Percentiles rank a stretch among this genome's conserved stretches.
These are phyloP conservation scores for Cantharis nigra DNA, from an alignment of 2,888 invertebrate species.

Conservation along the genomic window DNA sequence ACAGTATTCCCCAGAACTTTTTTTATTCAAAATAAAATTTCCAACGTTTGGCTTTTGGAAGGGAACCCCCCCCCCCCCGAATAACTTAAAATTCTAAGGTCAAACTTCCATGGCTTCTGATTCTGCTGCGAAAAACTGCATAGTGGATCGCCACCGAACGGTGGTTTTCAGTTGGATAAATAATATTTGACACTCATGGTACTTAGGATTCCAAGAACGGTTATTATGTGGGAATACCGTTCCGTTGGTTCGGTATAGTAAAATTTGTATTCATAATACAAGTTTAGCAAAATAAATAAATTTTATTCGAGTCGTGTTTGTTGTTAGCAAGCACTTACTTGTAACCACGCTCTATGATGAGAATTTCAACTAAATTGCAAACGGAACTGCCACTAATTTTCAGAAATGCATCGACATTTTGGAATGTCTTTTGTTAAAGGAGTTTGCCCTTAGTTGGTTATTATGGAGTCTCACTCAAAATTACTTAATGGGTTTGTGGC, in stretches of 20 bases:
- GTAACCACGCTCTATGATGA: conserved; percentile 7
- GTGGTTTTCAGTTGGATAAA: conserved; percentile 13
- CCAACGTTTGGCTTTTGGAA: background rate
- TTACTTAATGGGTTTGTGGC: background rate
- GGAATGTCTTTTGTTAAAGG: conserved; percentile 39
- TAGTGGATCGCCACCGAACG: background rate
- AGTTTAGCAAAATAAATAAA: conserved; percentile 18
- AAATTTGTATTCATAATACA: conserved; percentile 36
- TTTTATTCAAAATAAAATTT: background rate
- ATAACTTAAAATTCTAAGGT: background rate
- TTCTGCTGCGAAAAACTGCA: background rate
- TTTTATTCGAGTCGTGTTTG: conserved; percentile 31
- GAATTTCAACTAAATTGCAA: conserved; percentile 33
- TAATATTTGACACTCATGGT: background rate
- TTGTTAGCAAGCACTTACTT: conserved; percentile 37
- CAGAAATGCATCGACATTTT: conserved; percentile 34
- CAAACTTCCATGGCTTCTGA: background rate
- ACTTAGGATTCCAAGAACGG: conserved; percentile 16
- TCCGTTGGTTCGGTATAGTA: conserved; percentile 14
- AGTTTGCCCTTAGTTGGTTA: conserved; percentile 28
- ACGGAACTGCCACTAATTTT: conserved; percentile 39
- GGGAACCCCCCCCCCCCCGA: background rate
- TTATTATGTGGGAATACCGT: conserved; percentile 36
- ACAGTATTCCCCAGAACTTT: background rate
- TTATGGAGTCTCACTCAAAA: background rate